Evolutionary conservation across 2,888 invertebrate species (phyloP), one percentile per base, ranked within the genome.

Genomic region (Brachyopa scutellaris): DNA sequence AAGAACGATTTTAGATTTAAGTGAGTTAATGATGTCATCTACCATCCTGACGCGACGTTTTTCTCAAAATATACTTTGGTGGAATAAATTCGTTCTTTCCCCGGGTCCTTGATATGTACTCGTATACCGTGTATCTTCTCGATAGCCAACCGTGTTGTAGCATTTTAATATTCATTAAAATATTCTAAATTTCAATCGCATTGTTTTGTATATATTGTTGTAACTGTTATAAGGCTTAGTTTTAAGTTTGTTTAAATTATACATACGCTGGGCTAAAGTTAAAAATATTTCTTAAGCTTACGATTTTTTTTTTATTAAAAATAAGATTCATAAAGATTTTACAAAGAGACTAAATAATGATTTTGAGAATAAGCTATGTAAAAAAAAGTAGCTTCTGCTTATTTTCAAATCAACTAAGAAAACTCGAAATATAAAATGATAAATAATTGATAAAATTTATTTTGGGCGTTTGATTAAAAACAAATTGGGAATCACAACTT

Each of bases 201-300:
- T 59, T n/a, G n/a, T 61, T 55, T 40, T 79, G 79, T 79, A 79
- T 49, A 79, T 79, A 79, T 78, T 59, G 13, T 59, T 42, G 8
- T 9, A 19, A 36, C 13, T 47, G 29, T 69, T 72, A 9, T 72
- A 59, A 72, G 66, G 5, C 13, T 26, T 76, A 76, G 33, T 47
- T 29, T 13, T 72, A 78, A 45, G n/a, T n/a, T n/a, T n/a, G 51
- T 36, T 36, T 78, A 78, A 78, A 51, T 78, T 78, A 78, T 72
- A 59, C 6, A 21, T 47, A 26, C 21, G 36, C 26, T 23, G 38
- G 55, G 47, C 53, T 64, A 17, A 21, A 49, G 38, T 64, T 51
- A 51, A 45, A 13, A 23, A 11, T 61, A 13, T 40, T 2, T 6
- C 38, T 11, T 40, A 13, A 21, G 8, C 21, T 6, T 5, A 8